Conservation (phyloP, 2,888 invertebrate genomes). For the Eupithecia inturbata region DNA sequence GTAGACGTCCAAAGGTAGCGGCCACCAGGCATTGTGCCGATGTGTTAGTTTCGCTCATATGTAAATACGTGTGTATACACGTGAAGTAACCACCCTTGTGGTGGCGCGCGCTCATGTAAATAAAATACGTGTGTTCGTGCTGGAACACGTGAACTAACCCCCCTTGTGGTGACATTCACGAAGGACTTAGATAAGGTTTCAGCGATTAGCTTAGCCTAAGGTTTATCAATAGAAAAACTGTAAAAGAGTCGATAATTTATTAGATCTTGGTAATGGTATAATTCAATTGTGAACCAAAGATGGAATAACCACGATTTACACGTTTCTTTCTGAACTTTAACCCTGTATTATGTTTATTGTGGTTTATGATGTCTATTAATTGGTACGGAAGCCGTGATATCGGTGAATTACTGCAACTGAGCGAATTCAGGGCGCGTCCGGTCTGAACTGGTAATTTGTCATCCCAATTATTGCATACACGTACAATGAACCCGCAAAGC, state of each 20-base stretch:
- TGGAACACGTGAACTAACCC: constrained; percentile 53
- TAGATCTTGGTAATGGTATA: neutral
- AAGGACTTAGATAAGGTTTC: constrained; percentile 57
- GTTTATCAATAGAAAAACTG: constrained; percentile 7
- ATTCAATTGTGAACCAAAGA: neutral
- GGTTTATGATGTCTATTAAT: constrained; percentile 14
- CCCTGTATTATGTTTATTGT: neutral
- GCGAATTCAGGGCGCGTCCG: constrained; percentile 46
- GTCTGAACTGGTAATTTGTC: constrained; percentile 29
- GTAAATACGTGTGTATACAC: constrained; percentile 49
- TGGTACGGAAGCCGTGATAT: constrained; percentile 45
- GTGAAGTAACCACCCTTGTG: constrained; percentile 51
- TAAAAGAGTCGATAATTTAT: neutral
- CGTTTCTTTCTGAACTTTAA: neutral
- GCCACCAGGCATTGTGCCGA: constrained; percentile 4
- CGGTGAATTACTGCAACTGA: constrained; percentile 46
- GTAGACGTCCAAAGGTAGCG: constrained; percentile 24
- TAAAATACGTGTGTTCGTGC: constrained; percentile 47
- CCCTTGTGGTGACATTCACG: constrained; percentile 47
- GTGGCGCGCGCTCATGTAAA: constrained; percentile 45
- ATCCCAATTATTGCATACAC: constrained; percentile 1
- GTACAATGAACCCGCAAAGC: neutral
- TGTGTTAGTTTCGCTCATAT: constrained; percentile 31
- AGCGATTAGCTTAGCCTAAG: constrained; percentile 23
- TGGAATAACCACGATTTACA: neutral